phyloP scores from a whole-genome alignment of 2,797 vertebrate genomes.

The Sciaenops ocellatus region DNA sequence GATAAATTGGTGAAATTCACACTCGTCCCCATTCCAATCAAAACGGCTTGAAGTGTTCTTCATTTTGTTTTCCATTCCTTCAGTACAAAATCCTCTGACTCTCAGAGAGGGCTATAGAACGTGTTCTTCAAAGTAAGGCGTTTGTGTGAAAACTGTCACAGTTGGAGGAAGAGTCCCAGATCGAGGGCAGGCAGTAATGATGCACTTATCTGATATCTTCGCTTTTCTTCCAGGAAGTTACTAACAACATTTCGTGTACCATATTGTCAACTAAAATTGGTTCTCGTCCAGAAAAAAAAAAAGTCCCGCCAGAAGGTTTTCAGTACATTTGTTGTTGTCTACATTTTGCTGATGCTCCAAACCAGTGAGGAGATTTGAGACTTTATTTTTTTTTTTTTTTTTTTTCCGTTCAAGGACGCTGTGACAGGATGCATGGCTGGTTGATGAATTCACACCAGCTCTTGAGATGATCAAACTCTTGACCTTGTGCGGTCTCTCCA shows the following conservation, averaged over 20 bases:
- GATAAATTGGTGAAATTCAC: neutral
- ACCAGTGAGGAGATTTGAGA: neutral
- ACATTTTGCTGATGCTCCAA: slow-evolving; percentile 16
- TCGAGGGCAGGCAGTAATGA: slow-evolving; percentile 45
- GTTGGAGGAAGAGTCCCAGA: slow-evolving; percentile 53
- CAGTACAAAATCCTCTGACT: slow-evolving; percentile 9
- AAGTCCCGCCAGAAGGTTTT: slow-evolving; percentile 4
- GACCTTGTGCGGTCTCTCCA: slow-evolving; percentile 66
- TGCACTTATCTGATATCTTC: slow-evolving; percentile 45
- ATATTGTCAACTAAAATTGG: slow-evolving; percentile 22
- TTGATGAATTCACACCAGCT: slow-evolving; percentile 69
- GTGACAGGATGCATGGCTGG: slow-evolving; percentile 45
- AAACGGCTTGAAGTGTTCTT: neutral
- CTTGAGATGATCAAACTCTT: slow-evolving; percentile 69
- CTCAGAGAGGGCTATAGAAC: neutral
- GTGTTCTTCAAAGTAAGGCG: slow-evolving; percentile 53
- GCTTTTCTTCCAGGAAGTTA: slow-evolving; percentile 55
- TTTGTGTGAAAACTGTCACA: slow-evolving; percentile 60
- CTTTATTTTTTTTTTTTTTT: too few relatives aligned
- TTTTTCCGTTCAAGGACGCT: slow-evolving; percentile 52
- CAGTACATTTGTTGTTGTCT: slow-evolving; percentile 4
- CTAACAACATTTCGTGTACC: slow-evolving; percentile 32
- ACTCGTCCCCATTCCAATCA: neutral
- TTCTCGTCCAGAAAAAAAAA: slow-evolving; percentile 16
- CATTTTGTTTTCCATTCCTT: neutral